Conservation (phyloP, 2,797 vertebrate species). For the Agapornis canus region DNA sequence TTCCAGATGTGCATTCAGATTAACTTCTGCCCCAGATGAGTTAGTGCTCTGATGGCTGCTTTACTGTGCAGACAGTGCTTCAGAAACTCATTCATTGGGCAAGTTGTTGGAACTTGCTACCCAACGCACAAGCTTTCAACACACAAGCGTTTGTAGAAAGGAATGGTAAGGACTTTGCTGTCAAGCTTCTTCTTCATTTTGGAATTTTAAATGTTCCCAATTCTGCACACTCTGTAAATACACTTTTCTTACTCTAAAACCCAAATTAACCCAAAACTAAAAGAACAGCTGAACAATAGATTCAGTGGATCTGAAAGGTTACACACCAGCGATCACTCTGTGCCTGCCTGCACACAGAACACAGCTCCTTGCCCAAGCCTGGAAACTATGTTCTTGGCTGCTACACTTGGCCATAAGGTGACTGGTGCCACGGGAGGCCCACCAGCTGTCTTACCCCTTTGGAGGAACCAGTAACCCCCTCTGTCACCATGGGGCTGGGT, state of each 20-base stretch:
- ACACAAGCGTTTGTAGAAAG: background rate
- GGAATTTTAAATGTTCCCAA: background rate
- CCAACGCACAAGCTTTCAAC: background rate
- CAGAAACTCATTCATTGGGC: background rate
- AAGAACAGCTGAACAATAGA: background rate
- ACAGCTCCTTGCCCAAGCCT: background rate
- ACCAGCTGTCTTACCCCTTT: background rate
- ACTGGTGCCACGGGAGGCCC: background rate
- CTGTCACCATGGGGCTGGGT: background rate
- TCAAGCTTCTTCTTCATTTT: background rate
- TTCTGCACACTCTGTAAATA: background rate
- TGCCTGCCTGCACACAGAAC: background rate
- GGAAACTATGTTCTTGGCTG: background rate
- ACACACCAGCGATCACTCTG: fast-evolving
- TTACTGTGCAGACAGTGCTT: background rate
- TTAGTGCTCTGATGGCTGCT: background rate
- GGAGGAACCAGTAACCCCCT: background rate
- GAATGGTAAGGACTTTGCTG: background rate
- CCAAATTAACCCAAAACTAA: background rate
- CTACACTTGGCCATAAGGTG: background rate
- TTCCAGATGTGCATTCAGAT: background rate
- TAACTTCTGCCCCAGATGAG: background rate
- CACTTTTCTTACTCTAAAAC: background rate
- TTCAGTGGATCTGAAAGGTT: background rate
- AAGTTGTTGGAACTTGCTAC: background rate